Evolutionary conservation across 2,888 invertebrate species (phyloP).

Genomic region (Neoascia interrupta): DNA sequence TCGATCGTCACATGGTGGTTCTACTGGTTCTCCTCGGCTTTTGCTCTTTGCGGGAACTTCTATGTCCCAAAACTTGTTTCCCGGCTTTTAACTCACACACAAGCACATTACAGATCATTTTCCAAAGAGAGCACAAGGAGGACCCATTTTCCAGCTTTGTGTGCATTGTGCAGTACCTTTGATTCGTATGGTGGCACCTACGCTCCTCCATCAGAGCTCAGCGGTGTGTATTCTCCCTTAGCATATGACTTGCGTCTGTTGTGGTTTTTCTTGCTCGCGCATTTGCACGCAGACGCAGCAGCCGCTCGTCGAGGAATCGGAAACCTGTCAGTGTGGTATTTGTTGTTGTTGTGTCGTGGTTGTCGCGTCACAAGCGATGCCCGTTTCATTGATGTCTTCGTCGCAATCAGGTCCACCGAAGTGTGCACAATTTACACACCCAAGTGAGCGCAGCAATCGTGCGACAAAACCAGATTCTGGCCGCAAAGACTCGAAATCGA

Average conservation of each 20-base stretch:
- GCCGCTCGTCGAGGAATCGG: conserved; percentile 35
- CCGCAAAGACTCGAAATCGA: conserved; percentile 52
- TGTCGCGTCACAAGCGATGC: conserved; percentile 59
- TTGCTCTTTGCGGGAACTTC: neutral
- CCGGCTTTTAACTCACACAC: conserved; percentile 27
- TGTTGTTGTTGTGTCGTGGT: conserved; percentile 64
- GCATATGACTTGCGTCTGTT: conserved; percentile 14
- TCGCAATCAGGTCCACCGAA: conserved; percentile 45
- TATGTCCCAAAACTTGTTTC: conserved; percentile 48
- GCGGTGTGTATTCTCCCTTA: too few relatives aligned
- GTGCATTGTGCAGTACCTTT: neutral
- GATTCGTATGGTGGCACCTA: conserved; percentile 46
- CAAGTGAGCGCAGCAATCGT: conserved; percentile 58
- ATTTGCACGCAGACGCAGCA: conserved; percentile 7
- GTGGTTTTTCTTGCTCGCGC: conserved; percentile 54
- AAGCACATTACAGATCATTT: neutral
- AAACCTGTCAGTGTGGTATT: conserved; percentile 67
- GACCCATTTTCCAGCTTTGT: conserved; percentile 1
- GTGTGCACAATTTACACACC: conserved; percentile 68
- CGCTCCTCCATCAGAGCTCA: too few relatives aligned
- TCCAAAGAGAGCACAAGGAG: conserved; percentile 14
- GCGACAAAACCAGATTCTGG: conserved; percentile 67
- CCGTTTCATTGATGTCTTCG: conserved; percentile 67
- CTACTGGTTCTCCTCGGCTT: conserved; percentile 54
- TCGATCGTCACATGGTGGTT: conserved; percentile 63